Conservation (phyloP, 1,140 invertebrate species). For the Drosophila takahashii region DNA sequence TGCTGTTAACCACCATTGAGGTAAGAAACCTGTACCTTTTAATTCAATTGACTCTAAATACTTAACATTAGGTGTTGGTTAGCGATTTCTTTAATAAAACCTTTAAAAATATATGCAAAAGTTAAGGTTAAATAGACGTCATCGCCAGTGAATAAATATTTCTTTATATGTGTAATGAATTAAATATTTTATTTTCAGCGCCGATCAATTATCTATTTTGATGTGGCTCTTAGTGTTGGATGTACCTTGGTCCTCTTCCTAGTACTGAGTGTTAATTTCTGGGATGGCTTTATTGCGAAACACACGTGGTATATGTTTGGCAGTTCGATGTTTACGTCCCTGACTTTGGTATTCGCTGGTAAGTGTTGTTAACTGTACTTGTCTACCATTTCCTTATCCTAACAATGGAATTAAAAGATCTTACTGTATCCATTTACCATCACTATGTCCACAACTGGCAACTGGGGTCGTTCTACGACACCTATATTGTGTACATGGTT, state of each 20-base stretch:
- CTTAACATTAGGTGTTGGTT: no score
- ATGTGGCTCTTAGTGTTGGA: slow-evolving; percentile 77
- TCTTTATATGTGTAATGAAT: no score
- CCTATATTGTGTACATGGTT: slow-evolving; percentile 89
- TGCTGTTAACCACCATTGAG: slow-evolving; percentile 16
- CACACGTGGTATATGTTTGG: slow-evolving; percentile 84
- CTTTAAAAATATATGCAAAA: no score
- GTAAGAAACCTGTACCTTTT: slow-evolving; percentile 6
- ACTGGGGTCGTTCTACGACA: slow-evolving; percentile 88
- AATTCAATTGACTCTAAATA: no score
- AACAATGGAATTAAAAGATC: slow-evolving; percentile 71
- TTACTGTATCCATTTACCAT: slow-evolving; percentile 86
- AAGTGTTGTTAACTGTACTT: not conserved
- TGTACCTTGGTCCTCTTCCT: slow-evolving; percentile 83
- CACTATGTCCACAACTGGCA: slow-evolving; percentile 58
- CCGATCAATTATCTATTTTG: slow-evolving; percentile 32
- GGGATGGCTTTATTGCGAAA: slow-evolving; percentile 77
- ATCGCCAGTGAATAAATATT: no score
- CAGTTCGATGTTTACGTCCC: slow-evolving; percentile 84
- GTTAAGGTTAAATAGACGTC: no score
- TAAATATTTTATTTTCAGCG: no score
- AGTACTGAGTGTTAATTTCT: slow-evolving; percentile 85
- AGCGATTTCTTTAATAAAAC: no score
- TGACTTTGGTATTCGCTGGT: slow-evolving; percentile 64
- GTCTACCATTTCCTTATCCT: no score